Evolutionary conservation across 2,797 vertebrate genomes (phyloP).

Genomic region (Pseudocheirus occidentalis): DNA sequence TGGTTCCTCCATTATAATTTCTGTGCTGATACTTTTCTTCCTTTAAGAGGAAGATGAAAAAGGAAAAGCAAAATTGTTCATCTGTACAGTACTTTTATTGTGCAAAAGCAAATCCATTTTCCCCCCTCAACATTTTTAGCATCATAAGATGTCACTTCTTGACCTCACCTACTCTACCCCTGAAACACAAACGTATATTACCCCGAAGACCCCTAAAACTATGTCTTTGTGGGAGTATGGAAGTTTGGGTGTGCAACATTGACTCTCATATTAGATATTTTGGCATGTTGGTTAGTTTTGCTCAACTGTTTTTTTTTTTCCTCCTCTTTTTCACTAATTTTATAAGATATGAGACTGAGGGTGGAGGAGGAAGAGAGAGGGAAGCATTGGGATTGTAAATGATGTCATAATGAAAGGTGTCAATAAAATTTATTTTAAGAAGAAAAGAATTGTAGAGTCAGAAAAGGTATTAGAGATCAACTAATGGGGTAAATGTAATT

Average conservation of each 20-base stretch:
- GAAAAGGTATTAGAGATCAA: not conserved
- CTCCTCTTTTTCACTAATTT: not conserved
- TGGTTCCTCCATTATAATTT: constrained; percentile 47
- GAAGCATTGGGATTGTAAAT: not conserved
- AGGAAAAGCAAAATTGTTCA: not conserved
- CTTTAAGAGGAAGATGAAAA: constrained; percentile 52
- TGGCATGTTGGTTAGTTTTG: not conserved
- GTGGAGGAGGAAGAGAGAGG: not conserved
- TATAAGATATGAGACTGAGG: not conserved
- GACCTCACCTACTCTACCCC: not conserved
- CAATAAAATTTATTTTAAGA: not conserved
- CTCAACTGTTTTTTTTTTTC: not conserved
- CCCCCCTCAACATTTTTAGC: not conserved
- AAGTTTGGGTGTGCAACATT: not conserved
- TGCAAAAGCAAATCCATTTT: not conserved
- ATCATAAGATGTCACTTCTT: not conserved
- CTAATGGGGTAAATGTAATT: not conserved
- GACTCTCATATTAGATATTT: not conserved
- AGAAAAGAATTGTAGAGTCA: not conserved
- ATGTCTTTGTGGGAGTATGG: not conserved
- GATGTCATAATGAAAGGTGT: not conserved
- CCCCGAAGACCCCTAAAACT: not conserved
- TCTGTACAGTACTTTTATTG: not conserved
- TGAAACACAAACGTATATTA: not conserved
- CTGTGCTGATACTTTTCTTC: not conserved